Base-by-base conservation (phyloP, 1,140 invertebrate genomes). In the Panagrolaimus sp. region DNA sequence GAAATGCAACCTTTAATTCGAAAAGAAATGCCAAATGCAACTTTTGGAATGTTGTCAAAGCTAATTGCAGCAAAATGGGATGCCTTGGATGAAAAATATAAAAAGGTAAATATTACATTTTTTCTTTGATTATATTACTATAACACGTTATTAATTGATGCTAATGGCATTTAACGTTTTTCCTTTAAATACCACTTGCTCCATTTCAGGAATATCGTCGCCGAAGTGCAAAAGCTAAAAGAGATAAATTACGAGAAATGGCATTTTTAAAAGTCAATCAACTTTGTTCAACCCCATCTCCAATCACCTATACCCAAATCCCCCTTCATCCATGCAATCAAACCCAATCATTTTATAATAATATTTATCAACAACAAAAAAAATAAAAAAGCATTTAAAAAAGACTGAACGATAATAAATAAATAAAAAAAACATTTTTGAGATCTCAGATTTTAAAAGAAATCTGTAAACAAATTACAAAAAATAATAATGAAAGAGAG, bases 121-220 rank as follows among this genome's bases (percentile, higher is more conserved):
- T 52, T 17, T 8, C 28, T 14, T 58, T 26, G 28, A 58, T 17
- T 47, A 17, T 47, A 52, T 21, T 14, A 21, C 15, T 2, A 52
- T 2, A 5, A 17, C 47, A 52, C 5, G n/a, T 21, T 6, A 52
- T 2, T 52, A 5, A 5, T 52, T 52, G 2, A n/a, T n/a, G n/a
- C n/a, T n/a, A n/a, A n/a, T n/a, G n/a, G n/a, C n/a, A n/a, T n/a
- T n/a, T n/a, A n/a, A n/a, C n/a, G n/a, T n/a, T n/a, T n/a, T n/a
- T n/a, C n/a, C n/a, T n/a, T n/a, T n/a, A n/a, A n/a, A n/a, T n/a
- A 38, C 7, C 32, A 38, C 7, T 38, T 38, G 32, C 7, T 7
- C n/a, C n/a, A n/a, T 38, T 55, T 15, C n/a, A 58, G 52, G 28
- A 58, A 24, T 58, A 58, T 58, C 52, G 52, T 14, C 52, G 28